phyloP scores from a whole-genome alignment of 2,888 invertebrate genomes.

The Quadriops clusia region DNA sequence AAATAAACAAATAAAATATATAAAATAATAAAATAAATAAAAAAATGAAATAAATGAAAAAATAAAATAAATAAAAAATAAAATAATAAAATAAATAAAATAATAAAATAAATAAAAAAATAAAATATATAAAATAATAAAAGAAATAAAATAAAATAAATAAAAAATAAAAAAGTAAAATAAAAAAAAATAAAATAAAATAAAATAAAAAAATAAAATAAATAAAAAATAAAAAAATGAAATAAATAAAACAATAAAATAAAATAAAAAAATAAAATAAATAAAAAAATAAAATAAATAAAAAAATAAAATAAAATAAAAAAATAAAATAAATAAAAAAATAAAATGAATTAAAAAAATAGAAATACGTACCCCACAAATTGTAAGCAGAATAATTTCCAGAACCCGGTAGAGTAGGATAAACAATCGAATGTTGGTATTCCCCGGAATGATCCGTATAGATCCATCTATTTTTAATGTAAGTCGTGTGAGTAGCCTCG shows the following conservation, averaged over 20 bases:
- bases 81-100: constrained; percentile 3
- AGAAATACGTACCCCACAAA: constrained; percentile 52
- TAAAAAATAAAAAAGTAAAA: not conserved
- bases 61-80: constrained; percentile 4
- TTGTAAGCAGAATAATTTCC: constrained; percentile 73
- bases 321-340: constrained; percentile 3
- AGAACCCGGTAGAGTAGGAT: constrained; percentile 72
- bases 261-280: constrained; percentile 3
- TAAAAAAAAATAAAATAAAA: not conserved
- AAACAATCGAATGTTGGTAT: constrained; percentile 63
- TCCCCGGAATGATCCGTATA: constrained; percentile 57
- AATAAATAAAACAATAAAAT: too few relatives aligned
- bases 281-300: too few relatives aligned
- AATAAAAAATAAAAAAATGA: constrained; percentile 6
- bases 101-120: not conserved
- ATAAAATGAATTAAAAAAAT: constrained; percentile 2
- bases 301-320: too few relatives aligned
- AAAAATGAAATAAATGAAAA: constrained; percentile 6
- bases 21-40: constrained; percentile 7
- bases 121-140: not conserved
- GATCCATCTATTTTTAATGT: constrained; percentile 72
- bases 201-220: not conserved
- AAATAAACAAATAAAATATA: too few relatives aligned
- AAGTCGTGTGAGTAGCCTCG: constrained; percentile 66
- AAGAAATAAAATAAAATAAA: not conserved